Conservation (phyloP, 30 jellyfish, hydroid and myxozoan species). For the Turritopsis dohrnii region DNA sequence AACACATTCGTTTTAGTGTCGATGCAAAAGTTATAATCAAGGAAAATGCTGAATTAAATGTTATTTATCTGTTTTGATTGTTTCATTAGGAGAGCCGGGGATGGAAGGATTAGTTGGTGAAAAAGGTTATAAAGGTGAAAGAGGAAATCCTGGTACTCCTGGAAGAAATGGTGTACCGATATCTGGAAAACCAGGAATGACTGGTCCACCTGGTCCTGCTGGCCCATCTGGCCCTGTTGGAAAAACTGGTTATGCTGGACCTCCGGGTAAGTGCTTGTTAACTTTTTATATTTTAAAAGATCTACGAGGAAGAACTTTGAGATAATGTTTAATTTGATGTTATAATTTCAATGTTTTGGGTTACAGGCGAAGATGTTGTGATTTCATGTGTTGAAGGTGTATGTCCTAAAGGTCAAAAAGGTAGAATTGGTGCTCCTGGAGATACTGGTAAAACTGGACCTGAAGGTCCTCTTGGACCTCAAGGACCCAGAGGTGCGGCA, state of each 20-base stretch:
- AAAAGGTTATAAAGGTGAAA: conserved; percentile 35
- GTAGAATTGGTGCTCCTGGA: conserved; percentile 51
- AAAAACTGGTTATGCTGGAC: conserved; percentile 56
- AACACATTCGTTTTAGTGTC: neutral
- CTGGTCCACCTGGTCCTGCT: conserved; percentile 57
- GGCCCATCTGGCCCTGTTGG: conserved; percentile 75
- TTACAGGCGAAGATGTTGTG: neutral
- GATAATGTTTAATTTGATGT: neutral
- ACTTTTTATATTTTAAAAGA: too few species aligned
- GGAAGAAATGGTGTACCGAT: conserved; percentile 29
- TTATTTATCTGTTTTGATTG: neutral
- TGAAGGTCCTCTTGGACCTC: conserved; percentile 57
- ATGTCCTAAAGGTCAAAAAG: conserved; percentile 65
- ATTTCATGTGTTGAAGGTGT: conserved; percentile 52
- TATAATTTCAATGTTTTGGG: neutral
- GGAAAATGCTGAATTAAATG: neutral
- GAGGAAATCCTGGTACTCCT: conserved; percentile 70
- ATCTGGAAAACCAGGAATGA: conserved; percentile 72
- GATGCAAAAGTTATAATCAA: neutral
- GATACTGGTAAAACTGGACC: conserved; percentile 60
- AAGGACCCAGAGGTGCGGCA: conserved; percentile 48
- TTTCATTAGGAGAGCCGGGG: conserved; percentile 8
- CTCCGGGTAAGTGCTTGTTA: conserved; percentile 28
- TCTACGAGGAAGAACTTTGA: too few species aligned
- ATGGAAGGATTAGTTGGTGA: conserved; percentile 16